phyloP scores from a whole-genome alignment of 1,140 invertebrate genomes.

The Pseudoatta argentina region DNA sequence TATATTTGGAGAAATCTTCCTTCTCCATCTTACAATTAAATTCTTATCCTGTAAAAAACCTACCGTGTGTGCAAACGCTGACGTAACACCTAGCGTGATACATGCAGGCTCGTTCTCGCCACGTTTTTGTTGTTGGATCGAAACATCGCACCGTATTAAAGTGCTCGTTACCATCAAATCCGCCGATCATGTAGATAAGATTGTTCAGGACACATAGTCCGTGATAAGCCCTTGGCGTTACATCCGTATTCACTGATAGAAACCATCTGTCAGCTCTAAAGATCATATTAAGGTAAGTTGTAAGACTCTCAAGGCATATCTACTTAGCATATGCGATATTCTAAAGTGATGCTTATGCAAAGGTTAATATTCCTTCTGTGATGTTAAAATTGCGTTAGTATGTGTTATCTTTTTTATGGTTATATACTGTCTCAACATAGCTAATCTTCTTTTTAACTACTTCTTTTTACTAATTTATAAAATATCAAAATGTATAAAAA shows the following conservation, averaged over 20 bases:
- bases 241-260: conserved; percentile 88
- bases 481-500: neutral
- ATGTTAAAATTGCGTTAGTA: neutral
- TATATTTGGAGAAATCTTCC: neutral
- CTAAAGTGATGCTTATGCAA: neutral
- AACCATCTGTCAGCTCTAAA: conserved; percentile 89
- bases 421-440: neutral
- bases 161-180: conserved; percentile 91
- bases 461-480: neutral
- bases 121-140: conserved; percentile 88
- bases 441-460: neutral
- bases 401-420: no score
- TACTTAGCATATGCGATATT: neutral
- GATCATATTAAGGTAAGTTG: conserved; percentile 58
- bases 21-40: neutral
- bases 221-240: conserved; percentile 91
- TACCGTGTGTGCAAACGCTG: conserved; percentile 90
- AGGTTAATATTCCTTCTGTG: neutral
- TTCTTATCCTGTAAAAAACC: conserved; percentile 44
- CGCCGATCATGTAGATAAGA: conserved; percentile 92
- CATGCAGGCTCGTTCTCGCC: conserved; percentile 91
- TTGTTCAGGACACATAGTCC: conserved; percentile 90
- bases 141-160: conserved; percentile 91
- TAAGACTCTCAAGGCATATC: neutral
- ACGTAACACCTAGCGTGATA: conserved; percentile 92